Percentiles rank a stretch among this genome's conserved stretches.
phyloP scores from a whole-genome alignment of 2,113 vertebrate species.

The Phrynocephalus versicolor region DNA sequence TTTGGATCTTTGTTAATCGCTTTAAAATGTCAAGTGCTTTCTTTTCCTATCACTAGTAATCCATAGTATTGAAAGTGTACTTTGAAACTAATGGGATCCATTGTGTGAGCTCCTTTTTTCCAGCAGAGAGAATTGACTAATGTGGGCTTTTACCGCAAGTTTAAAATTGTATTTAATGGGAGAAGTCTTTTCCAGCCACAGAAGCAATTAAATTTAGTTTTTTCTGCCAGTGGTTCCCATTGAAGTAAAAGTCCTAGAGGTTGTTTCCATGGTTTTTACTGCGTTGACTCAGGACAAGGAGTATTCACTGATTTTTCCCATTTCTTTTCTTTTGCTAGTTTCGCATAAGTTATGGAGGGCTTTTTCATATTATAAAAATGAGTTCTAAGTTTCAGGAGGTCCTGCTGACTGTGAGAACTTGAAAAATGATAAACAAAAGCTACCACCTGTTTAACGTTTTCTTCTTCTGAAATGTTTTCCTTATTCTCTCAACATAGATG shows the following conservation, averaged over 20 bases:
- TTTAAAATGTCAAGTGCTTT: background rate
- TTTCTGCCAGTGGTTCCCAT: background rate
- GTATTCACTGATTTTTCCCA: background rate
- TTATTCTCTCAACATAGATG: background rate
- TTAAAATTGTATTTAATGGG: background rate
- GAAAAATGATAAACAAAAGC: background rate
- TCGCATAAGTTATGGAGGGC: background rate
- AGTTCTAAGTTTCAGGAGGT: background rate
- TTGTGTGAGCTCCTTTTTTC: background rate
- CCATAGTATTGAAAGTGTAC: background rate
- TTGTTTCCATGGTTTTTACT: background rate
- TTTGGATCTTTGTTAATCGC: background rate
- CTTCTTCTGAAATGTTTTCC: background rate
- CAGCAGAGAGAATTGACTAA: conserved; percentile 5
- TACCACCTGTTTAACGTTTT: background rate
- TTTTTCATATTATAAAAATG: background rate
- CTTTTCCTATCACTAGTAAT: background rate
- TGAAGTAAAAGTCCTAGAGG: background rate
- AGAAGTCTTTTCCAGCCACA: background rate
- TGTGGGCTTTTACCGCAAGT: background rate
- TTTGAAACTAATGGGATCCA: background rate
- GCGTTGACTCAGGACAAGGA: background rate
- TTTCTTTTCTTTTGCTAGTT: background rate
- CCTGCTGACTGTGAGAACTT: background rate
- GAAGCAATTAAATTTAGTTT: conserved; percentile 1